A percentile compares a stretch with the other conserved stretches of the same genome.
Evolutionary conservation across 2,888 invertebrate species (phyloP).

Genomic region (Blomia tropicalis): DNA sequence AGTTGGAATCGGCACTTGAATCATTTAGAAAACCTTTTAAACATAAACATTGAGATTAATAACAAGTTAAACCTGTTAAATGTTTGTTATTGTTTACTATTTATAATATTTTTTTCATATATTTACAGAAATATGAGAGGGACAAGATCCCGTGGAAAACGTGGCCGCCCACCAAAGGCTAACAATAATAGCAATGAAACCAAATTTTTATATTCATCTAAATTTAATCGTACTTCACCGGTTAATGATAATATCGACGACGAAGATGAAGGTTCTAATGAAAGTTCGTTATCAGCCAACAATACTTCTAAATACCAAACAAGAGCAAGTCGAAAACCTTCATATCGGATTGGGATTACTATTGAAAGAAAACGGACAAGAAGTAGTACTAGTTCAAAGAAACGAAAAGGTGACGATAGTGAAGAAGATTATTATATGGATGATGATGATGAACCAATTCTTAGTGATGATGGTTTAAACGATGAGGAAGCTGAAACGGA

Average conservation of each 20-base stretch:
- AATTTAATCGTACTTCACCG: neutral
- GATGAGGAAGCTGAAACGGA: constrained; percentile 14
- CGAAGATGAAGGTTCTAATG: neutral
- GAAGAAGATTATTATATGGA: constrained; percentile 27
- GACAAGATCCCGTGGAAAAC: neutral
- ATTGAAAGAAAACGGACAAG: neutral
- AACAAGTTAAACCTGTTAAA: no score
- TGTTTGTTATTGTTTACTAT: no score
- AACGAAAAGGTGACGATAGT: constrained; percentile 25
- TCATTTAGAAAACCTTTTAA: no score
- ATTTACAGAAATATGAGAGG: neutral
- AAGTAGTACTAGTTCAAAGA: neutral
- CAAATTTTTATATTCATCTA: neutral
- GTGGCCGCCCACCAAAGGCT: neutral
- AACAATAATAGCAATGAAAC: neutral
- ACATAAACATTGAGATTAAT: no score
- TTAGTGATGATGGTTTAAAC: constrained; percentile 19
- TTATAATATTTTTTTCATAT: no score
- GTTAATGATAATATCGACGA: no score
- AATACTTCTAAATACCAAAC: constrained; percentile 3
- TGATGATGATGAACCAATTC: constrained; percentile 26
- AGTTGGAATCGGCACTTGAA: no score
- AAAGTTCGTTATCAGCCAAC: neutral
- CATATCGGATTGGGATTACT: neutral
- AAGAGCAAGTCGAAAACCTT: neutral